Evolutionary conservation across 1,140 invertebrate species (phyloP), one percentile per base, ranked within the genome.

Genomic region (Asobara japonica): DNA sequence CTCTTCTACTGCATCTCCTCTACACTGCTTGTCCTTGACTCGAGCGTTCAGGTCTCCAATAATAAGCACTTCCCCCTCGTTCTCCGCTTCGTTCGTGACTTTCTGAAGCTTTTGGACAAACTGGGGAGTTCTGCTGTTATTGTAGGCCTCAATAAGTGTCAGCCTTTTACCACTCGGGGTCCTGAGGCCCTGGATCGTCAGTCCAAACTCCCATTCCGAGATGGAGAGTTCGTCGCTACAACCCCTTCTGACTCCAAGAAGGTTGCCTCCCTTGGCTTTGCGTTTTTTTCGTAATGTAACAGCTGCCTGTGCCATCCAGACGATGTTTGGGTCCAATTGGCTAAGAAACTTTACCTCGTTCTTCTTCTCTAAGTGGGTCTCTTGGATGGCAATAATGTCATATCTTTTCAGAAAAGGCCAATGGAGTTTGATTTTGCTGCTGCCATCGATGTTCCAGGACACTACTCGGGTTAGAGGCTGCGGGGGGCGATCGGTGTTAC

Each of bases 381-480:
- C 74, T 62, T 73, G 71, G 13, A 74, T 16, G 13, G 65, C 18
- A 27, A 76, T 71, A 0, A 76, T 51, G n/a, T 76, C 74, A 30
- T 45, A 71, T 22, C 60, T 11, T 16, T 66, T 38, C n/a, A 76
- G 20, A n/a, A 38, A 72, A 1, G 65, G 13, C 41, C 66, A 60
- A 7, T 51, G 45, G 2, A 7, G 8, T n/a, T 51, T 51, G 2
- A 51, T 51, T 18, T 41, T 41, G 11, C 36, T 11, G 36, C 36
- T 41, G 10, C 36, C 36, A 11, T 41, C 36, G n/a, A 41, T 41
- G n/a, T 41, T 41, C 36, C 36, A 41, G 36, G 36, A 41, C 4
- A 41, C 36, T 11, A 41, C 36, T 8, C 36, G 11, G 3, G 11
- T 41, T 41, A 13, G 10, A 2, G 36, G 36, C 11, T 41, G 36